These are phyloP conservation scores for Ypsolopha scabrella DNA, from an alignment of 2,888 invertebrate genomes.

Conservation along the genomic window DNA sequence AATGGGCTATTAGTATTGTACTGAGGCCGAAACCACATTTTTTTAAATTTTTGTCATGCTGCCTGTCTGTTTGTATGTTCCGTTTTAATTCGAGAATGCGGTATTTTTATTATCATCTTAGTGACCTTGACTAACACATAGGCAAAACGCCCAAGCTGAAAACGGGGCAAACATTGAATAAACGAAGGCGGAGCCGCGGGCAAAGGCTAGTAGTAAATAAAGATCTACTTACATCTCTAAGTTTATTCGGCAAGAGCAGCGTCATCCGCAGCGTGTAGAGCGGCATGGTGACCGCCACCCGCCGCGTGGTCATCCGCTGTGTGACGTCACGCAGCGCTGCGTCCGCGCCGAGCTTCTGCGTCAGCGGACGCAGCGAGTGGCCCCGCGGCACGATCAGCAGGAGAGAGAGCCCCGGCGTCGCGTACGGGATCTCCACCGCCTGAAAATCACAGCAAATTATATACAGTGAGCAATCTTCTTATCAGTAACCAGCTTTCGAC, in stretches of 20 bases:
- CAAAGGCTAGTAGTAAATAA: no score
- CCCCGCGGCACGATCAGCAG: slow-evolving; percentile 43
- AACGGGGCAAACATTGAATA: no score
- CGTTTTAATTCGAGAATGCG: no score
- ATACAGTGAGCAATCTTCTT: slow-evolving; percentile 7
- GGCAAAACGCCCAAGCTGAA: no score
- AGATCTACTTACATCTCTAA: slow-evolving; percentile 37
- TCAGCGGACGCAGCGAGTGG: slow-evolving; percentile 28
- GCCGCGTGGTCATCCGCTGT: slow-evolving; percentile 13
- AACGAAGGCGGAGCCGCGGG: no score
- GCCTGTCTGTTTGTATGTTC: no score
- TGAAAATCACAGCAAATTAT: slow-evolving; percentile 14
- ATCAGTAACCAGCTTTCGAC: no score
- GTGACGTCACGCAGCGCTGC: slow-evolving; percentile 25
- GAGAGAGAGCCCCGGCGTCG: slow-evolving; percentile 39
- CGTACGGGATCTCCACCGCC: slow-evolving; percentile 55
- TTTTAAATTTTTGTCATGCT: no score
- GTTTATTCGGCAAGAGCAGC: slow-evolving; percentile 48
- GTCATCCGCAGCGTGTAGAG: slow-evolving; percentile 60
- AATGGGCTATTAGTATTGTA: no score
- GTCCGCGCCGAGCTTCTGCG: slow-evolving; percentile 19
- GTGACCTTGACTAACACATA: no score
- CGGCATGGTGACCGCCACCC: slow-evolving; percentile 46
- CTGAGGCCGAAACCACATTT: no score
- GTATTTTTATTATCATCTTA: no score